A percentile compares a stretch with the other conserved stretches of the same genome.
Evolutionary conservation across 2,888 invertebrate species (phyloP).

Genomic region (Plebejus argus): DNA sequence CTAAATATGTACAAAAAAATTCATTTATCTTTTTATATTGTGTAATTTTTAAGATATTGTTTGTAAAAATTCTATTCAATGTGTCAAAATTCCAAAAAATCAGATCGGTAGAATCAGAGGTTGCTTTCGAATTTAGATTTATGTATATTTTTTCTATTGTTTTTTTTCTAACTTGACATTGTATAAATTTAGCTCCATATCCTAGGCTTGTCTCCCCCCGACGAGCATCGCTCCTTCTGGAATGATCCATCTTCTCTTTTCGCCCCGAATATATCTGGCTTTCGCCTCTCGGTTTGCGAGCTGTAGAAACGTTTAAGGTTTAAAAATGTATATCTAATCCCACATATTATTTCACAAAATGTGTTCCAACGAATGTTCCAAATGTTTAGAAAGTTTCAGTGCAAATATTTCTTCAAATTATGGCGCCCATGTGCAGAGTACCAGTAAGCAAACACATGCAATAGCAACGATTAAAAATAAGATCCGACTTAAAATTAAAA

Average conservation of each 20-base stretch:
- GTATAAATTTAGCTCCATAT: constrained; percentile 58
- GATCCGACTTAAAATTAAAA: not conserved
- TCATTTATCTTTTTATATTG: not conserved
- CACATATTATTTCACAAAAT: not conserved
- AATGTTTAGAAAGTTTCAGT: not conserved
- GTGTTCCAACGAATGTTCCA: not conserved
- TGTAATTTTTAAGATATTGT: not conserved
- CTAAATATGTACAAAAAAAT: not conserved
- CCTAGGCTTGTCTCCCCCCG: constrained; percentile 57
- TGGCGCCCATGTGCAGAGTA: not conserved
- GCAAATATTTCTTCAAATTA: not conserved
- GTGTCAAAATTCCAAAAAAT: not conserved
- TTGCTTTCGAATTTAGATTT: not conserved
- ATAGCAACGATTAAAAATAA: not conserved
- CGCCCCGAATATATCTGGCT: constrained; percentile 55
- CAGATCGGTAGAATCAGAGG: no score
- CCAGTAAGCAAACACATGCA: not conserved
- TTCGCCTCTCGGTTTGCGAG: constrained; percentile 55
- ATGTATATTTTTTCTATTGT: not conserved
- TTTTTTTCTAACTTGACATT: not conserved
- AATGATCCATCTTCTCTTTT: constrained; percentile 45
- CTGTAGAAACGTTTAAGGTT: constrained; percentile 41
- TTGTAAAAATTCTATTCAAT: not conserved
- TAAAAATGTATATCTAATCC: not conserved
- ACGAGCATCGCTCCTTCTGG: constrained; percentile 57